Evolutionary conservation across 2,888 invertebrate genomes (phyloP), one percentile per base, ranked within the genome.

Genomic region (Hedya salicella): DNA sequence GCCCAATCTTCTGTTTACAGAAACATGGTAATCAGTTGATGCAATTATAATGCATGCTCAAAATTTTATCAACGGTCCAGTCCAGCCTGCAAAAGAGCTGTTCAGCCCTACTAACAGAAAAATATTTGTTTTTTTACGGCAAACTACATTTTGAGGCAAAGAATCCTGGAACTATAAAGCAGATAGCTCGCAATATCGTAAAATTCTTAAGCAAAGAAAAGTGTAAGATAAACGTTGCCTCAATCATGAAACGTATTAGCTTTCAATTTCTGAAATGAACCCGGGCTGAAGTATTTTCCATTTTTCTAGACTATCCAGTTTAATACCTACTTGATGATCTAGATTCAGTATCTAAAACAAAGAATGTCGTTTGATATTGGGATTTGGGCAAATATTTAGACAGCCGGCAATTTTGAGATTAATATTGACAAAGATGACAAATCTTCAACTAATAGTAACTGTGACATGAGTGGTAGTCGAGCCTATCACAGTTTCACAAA

Each of bases 161-260:
- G 30, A 59, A 11, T 8, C 21, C 36, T 8, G 13, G 13, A 59
- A 52, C 36, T 39, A 44, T 16, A 60, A 16, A 16, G 30, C 50
- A 25, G 39, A 65, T 36, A 65, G 9, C 9, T 44, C 39, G 52
- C 52, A 60, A 53, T 65, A 65, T 53, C 52, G 30, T 30, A 36
- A 59, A 65, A 60, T 60, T 65, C 59, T 52, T 65, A 46, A 65
- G 65, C 25, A 60, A 59, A 65, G 59, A 39, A 46, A 52, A 59
- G 52, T 46, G 25, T 21, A 65, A 65, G 46, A 60, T 52, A 64
- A 65, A 65, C 50, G 39, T 14, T 53, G 25, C 46, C 49, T 46
- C 65, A 53, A 65, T 65, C 65, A 65, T 46, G 39, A 39, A 53
- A 25, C 13, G 59, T 65, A 59, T 65, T 65, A 60, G 65, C 59